These are phyloP conservation scores for Sorex fumeus DNA, from an alignment of 2,113 vertebrate species.

Conservation along the genomic window DNA sequence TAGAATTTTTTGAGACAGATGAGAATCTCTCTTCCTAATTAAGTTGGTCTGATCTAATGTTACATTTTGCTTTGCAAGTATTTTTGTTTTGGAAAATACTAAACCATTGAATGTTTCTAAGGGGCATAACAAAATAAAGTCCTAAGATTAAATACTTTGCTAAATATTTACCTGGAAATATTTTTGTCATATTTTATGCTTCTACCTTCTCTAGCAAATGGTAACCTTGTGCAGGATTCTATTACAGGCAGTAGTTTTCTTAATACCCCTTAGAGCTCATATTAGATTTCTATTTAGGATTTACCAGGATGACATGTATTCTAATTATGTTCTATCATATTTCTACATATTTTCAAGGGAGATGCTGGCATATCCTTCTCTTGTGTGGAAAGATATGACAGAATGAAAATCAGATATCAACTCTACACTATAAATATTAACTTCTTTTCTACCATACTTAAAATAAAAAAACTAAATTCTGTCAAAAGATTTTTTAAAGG, in stretches of 20 bases:
- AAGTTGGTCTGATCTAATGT: conserved; percentile 71
- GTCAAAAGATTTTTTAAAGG: not conserved
- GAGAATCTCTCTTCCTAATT: conserved; percentile 35
- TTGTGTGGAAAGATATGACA: conserved; percentile 34
- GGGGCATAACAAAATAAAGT: conserved; percentile 50
- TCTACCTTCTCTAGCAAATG: not conserved
- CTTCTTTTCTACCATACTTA: conserved; percentile 31
- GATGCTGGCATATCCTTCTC: not conserved
- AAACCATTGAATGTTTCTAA: conserved; percentile 65
- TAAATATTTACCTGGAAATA: not conserved
- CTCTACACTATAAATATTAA: conserved; percentile 23
- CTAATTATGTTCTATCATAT: conserved; percentile 60
- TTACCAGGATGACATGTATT: not conserved
- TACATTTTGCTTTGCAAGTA: conserved; percentile 75
- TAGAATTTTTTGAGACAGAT: conserved; percentile 80
- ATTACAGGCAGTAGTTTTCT: not conserved
- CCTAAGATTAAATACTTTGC: conserved; percentile 6
- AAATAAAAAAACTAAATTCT: conserved; percentile 58
- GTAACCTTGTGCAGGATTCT: not conserved
- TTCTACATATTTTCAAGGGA: not conserved
- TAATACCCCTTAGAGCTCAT: conserved; percentile 46
- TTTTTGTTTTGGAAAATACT: conserved; percentile 21
- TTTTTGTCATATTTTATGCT: not conserved
- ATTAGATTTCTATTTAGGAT: conserved; percentile 53
- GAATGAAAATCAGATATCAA: conserved; percentile 53